Conservation (phyloP, 2,113 vertebrate species). For the Suricata suricatta region DNA sequence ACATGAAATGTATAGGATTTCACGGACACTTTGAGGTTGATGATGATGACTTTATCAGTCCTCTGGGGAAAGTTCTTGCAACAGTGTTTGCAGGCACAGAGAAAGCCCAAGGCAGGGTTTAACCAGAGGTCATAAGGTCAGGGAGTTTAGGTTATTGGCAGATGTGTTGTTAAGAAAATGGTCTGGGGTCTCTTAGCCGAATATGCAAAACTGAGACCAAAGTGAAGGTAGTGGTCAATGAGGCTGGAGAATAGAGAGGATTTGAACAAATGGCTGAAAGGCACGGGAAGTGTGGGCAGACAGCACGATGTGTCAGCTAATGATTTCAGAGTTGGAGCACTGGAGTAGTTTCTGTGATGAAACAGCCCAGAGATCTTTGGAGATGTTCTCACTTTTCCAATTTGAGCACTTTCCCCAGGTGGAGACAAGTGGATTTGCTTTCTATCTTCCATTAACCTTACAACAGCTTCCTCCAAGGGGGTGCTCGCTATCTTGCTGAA, state of each 20-base stretch:
- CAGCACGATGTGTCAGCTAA: background rate
- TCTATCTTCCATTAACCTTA: background rate
- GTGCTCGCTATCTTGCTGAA: background rate
- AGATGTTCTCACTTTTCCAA: background rate
- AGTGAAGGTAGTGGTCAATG: background rate
- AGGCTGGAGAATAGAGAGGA: background rate
- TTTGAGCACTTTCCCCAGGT: background rate
- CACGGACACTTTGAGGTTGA: background rate
- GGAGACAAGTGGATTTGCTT: slow-evolving; percentile 23
- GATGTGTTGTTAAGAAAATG: slow-evolving; percentile 3
- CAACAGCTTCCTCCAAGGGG: background rate
- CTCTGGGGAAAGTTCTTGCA: background rate
- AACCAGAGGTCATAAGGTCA: background rate
- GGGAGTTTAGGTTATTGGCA: background rate
- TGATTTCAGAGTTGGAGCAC: background rate
- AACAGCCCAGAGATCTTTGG: background rate
- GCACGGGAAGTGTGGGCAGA: background rate
- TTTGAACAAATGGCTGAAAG: background rate
- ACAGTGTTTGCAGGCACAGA: background rate
- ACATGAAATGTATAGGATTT: background rate
- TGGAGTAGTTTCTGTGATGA: background rate
- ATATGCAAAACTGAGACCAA: slow-evolving; percentile 27
- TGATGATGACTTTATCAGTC: background rate
- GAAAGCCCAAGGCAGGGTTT: slow-evolving; percentile 19
- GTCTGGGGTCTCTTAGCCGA: background rate